A percentile compares a stretch with the other conserved stretches of the same genome.
Conservation (phyloP, 2,113 vertebrate genomes). For the Catharus minimus region DNA sequence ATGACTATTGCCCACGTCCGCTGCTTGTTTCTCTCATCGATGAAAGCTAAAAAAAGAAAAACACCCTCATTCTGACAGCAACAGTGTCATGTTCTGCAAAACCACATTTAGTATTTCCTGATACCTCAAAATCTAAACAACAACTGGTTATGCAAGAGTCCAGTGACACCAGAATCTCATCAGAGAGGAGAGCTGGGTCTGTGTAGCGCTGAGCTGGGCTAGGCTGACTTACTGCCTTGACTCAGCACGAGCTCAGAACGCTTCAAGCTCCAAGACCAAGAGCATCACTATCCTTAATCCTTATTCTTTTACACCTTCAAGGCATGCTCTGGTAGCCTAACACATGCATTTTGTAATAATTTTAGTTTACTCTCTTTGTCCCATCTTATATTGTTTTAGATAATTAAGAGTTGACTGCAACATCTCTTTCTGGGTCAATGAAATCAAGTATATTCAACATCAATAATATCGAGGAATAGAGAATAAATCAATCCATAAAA, state of each 20-base stretch:
- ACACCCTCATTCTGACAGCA: conserved; percentile 16
- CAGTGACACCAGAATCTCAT: background rate
- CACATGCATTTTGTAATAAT: background rate
- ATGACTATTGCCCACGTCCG: conserved; percentile 83
- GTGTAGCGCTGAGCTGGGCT: background rate
- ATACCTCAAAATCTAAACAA: background rate
- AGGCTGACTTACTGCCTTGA: background rate
- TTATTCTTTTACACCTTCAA: background rate
- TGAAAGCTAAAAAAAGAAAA: conserved; percentile 72
- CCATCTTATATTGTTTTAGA: background rate
- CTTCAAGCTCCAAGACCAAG: background rate
- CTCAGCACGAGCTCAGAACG: background rate
- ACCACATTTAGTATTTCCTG: background rate
- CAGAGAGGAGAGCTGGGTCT: background rate
- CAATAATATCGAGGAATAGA: background rate
- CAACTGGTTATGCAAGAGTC: background rate
- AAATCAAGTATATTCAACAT: background rate
- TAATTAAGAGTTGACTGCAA: background rate
- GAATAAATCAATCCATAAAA: background rate
- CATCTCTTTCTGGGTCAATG: background rate
- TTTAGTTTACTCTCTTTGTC: background rate
- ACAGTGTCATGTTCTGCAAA: background rate
- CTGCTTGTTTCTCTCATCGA: conserved; percentile 54
- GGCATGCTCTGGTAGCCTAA: background rate
- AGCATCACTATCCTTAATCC: background rate